Base-by-base conservation (phyloP, 2,888 invertebrate genomes). In the Luffia ferchaultella region DNA sequence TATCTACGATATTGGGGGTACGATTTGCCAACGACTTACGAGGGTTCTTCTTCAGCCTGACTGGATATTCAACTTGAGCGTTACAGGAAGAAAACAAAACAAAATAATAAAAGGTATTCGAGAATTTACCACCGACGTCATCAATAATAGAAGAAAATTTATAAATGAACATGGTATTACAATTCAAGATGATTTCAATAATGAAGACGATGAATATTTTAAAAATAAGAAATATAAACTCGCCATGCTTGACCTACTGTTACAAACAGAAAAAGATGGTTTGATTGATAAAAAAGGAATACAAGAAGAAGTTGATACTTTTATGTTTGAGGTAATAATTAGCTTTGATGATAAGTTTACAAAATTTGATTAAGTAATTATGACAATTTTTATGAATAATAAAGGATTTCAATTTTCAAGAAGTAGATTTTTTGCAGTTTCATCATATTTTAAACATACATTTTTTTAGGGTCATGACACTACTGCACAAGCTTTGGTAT, bases 241-340 rank as follows among this genome's bases (percentile, higher is more conserved):
- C 43, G 87, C 86, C 0, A 85, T 88, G 85, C 60, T 88, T 47
- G 87, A 88, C 62, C 71, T 87, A 16, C 61, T 88, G 2, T 57
- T 88, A n/a, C 63, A 70, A 2, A 86, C 86, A 0, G 83, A 87
- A 56, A 64, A 68, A 43, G 70, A 80, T 1, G 84, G 82, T 0
- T 61, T 66, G 18, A 86, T 87, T 41, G 78, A 86, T 58, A 77
- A 77, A 54, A 60, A 64, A 48, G 87, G 86, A 1, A 85, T 88
- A 52, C 77, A 85, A 56, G 88, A 88, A 61, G 88, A 88, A 70
- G 88, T 88, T 1, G 87, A 88, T 54, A 88, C 88, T 0, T 88
- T 88, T 52, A 87, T 88, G 85, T 87, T 88, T 63, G 88, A 85
- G 64, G 88, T 82, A 60, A n/a, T 5, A n/a, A n/a, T 43, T n/a